These are phyloP conservation scores for Bursaphelenchus okinawaensis DNA, from an alignment of 2,888 invertebrate genomes.

Conservation along the genomic window DNA sequence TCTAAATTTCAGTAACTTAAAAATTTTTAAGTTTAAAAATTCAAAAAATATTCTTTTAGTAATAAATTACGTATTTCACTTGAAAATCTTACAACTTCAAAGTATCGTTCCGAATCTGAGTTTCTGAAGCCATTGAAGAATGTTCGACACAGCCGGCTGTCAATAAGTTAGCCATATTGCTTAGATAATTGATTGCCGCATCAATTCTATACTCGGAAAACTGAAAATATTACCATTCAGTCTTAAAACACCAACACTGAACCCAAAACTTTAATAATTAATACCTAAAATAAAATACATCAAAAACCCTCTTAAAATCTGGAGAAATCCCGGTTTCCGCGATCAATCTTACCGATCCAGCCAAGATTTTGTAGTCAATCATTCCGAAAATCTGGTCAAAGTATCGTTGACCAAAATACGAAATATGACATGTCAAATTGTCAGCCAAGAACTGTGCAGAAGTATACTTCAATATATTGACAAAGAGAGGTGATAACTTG, in stretches of 20 bases:
- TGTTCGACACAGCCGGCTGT: neutral
- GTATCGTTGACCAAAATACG: neutral
- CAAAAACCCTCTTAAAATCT: no score
- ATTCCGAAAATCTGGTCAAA: neutral
- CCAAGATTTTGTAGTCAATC: neutral
- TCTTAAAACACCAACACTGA: neutral
- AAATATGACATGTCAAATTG: neutral
- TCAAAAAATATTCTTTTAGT: neutral
- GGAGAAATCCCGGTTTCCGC: no score
- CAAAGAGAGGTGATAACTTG: neutral
- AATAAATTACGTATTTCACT: no score
- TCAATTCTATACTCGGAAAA: neutral
- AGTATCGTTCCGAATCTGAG: neutral
- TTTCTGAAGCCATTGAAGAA: neutral
- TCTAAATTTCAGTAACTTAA: neutral
- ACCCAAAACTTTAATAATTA: neutral
- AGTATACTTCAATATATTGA: neutral
- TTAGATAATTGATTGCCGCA: neutral
- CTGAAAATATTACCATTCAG: neutral
- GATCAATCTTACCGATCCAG: neutral
- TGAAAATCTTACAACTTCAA: neutral
- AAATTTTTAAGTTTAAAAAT: neutral
- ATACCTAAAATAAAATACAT: no score
- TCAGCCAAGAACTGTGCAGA: neutral
- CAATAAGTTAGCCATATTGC: neutral